phyloP scores from a whole-genome alignment of 2,888 invertebrate genomes.

The Sphaerophoria taeniata region DNA sequence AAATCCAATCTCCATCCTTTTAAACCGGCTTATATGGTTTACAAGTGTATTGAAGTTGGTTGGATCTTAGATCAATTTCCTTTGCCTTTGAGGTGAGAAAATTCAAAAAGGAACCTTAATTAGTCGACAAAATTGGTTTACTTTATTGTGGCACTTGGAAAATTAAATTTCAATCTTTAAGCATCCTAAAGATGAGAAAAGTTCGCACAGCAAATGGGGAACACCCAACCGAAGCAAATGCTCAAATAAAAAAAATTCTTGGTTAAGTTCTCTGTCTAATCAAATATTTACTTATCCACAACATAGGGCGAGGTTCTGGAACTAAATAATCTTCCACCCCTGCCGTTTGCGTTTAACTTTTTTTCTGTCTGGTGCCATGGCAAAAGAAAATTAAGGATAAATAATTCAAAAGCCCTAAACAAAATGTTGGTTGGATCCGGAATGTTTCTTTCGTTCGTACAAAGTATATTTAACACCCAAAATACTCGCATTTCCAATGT shows the following conservation, averaged over 20 bases:
- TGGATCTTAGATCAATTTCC: constrained; percentile 55
- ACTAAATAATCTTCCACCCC: constrained; percentile 18
- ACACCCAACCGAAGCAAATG: constrained; percentile 24
- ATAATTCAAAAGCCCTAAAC: constrained; percentile 69
- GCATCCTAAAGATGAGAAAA: background rate
- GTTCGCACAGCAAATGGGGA: constrained; percentile 1
- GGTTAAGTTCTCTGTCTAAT: constrained; percentile 48
- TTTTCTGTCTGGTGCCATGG: constrained; percentile 42
- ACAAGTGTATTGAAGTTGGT: constrained; percentile 37
- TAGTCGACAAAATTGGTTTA: constrained; percentile 59
- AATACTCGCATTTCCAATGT: background rate
- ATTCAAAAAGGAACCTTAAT: constrained; percentile 50
- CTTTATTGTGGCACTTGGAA: constrained; percentile 47
- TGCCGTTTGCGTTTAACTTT: background rate
- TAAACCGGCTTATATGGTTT: background rate
- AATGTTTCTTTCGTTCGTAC: constrained; percentile 41
- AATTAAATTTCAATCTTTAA: constrained; percentile 61
- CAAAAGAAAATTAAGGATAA: constrained; percentile 68
- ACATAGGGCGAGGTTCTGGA: constrained; percentile 27
- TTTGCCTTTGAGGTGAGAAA: constrained; percentile 52
- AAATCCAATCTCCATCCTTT: too few relatives aligned
- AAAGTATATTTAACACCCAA: constrained; percentile 19
- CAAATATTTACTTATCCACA: constrained; percentile 62
- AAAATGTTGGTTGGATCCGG: constrained; percentile 36
- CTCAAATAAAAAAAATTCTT: constrained; percentile 8